Conservation (phyloP, 2,888 invertebrate genomes). For the Eupithecia dodoneata region DNA sequence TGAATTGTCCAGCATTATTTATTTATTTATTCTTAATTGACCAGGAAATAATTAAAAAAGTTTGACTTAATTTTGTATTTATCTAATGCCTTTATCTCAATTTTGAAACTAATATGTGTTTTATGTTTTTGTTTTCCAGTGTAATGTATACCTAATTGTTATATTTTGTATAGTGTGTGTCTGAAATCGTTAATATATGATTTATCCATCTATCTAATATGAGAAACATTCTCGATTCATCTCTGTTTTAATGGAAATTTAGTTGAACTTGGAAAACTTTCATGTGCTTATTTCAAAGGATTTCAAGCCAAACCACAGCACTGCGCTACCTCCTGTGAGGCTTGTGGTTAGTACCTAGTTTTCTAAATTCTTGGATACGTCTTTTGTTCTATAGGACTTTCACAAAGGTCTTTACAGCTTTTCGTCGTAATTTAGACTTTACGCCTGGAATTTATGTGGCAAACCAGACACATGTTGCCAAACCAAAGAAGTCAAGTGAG, state of each 20-base stretch:
- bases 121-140: no score
- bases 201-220: neutral
- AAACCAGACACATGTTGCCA: no score
- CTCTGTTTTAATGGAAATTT: neutral
- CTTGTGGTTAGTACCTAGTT: neutral
- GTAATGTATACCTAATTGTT: no score
- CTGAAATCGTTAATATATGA: no score
- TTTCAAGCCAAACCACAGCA: neutral
- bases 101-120: neutral
- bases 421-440: neutral
- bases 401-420: neutral
- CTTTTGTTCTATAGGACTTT: neutral
- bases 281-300: neutral
- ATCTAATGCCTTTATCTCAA: neutral
- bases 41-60: neutral
- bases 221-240: slow-evolving; percentile 3
- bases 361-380: neutral
- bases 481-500: no score
- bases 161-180: no score
- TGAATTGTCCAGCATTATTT: no score
- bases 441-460: no score
- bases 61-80: neutral
- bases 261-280: neutral
- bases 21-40: neutral
- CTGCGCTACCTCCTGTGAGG: neutral